Base-by-base conservation (phyloP, 2,797 vertebrate species). In the Onychomys torridus region DNA sequence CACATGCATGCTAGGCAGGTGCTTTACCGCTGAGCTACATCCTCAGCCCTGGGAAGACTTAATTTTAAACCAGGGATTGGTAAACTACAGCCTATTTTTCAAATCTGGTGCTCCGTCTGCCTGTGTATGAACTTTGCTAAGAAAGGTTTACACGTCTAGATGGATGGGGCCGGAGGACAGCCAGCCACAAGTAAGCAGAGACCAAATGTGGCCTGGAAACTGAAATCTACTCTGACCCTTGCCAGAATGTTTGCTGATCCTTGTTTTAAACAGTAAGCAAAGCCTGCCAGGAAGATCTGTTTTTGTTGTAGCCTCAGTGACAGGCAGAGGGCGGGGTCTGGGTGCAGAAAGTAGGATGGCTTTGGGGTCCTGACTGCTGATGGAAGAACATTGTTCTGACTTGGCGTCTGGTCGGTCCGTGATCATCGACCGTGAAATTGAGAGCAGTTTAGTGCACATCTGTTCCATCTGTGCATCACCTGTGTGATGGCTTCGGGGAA, bases 31-130 rank as follows among this genome's bases (percentile, higher is more conserved):
- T 16, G 61, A 93, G 27, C n/a, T 89, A 17, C 11, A 37, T 59
- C 73, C 46, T 52, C 23, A 46, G 61, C 13, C 63, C 25, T 76
- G 52, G 32, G 32, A n/a, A 79, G 69, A 17, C 67, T 94, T 90
- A 63, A 71, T 95, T 96, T 96, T 93, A 96, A 96, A 69, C 61
- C 37, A 73, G 21, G 19, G 73, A 37, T 63, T 88, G 90, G 87
- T 73, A 95, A 46, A 83, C 32, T 46, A 29, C 32, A 81, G 29
- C n/a, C 86, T 17, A 0, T 14, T 52, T 57, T 37, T 63, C 90
- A 34, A 5, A 57, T 73, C 32, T 86, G 59, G 32, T 40, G 29
- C 13, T 34, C 61, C 69, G 55, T 59, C 59, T 79, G 46, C 69
- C 91, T 76, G 37, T 9, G 16, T 67, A 9, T 67, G 67, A 57